Evolutionary conservation across 2,797 vertebrate species (phyloP).

Genomic region (Hapalemur alaotrensis): DNA sequence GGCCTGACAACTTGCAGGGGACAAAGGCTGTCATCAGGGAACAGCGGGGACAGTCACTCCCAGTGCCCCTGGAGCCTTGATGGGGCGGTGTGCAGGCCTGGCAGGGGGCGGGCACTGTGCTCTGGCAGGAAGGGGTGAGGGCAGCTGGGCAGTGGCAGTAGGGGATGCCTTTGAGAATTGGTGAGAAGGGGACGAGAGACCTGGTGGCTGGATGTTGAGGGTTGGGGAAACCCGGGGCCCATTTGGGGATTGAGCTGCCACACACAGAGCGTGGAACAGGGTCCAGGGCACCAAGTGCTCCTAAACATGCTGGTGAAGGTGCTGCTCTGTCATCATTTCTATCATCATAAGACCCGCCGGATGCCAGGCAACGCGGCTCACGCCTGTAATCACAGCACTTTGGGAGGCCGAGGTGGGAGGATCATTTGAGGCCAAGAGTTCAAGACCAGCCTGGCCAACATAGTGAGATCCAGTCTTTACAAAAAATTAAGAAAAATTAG

Average conservation of each 20-base stretch:
- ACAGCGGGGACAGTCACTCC: neutral
- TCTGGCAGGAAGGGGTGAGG: neutral
- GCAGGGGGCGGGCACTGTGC: neutral
- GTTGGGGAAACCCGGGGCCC: neutral
- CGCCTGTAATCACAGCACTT: no score
- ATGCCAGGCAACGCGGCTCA: no score
- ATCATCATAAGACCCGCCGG: neutral
- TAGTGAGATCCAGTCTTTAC: no score
- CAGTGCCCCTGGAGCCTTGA: neutral
- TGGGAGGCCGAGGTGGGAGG: no score
- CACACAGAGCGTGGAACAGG: neutral
- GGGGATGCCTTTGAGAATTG: neutral
- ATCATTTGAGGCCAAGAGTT: no score
- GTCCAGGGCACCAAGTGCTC: neutral
- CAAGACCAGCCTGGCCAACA: no score
- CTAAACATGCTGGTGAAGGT: neutral
- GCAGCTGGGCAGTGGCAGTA: neutral
- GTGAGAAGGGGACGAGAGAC: neutral
- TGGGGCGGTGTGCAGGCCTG: accelerated
- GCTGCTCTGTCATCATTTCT: neutral
- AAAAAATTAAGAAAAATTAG: no score
- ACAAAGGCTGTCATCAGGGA: neutral
- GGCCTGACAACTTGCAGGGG: neutral
- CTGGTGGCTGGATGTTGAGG: neutral
- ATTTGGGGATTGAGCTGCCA: neutral